Evolutionary conservation across 23 tunicate genomes (phyloP).

Genomic region (Oikopleura albicans): DNA sequence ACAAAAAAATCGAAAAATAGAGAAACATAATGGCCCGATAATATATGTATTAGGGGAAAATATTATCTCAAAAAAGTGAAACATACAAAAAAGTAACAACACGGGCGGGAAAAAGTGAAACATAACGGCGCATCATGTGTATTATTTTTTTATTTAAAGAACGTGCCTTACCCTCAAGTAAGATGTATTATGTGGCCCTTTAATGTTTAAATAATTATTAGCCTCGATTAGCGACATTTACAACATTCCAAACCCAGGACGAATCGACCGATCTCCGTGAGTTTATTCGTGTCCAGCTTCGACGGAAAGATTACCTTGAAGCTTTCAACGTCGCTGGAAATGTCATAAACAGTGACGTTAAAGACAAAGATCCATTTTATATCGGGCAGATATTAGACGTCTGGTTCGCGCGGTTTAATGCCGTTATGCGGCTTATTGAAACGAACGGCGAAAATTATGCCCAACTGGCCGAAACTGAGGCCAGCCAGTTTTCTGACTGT

Average conservation of each 20-base stretch:
- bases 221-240: neutral
- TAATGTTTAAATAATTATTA: no score
- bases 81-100: no score
- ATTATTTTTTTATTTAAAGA: no score
- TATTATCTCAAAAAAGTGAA: no score
- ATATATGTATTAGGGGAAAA: no score
- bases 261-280: neutral
- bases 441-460: neutral
- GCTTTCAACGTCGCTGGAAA: neutral
- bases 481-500: neutral
- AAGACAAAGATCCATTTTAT: neutral
- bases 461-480: constrained; percentile 2
- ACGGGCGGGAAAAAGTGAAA: no score
- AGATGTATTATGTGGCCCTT: no score
- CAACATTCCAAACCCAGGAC: neutral
- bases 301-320: neutral
- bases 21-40: no score
- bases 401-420: neutral
- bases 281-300: neutral
- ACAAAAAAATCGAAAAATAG: no score
- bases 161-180: no score
- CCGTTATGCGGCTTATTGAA: neutral
- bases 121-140: no score
- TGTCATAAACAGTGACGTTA: neutral
- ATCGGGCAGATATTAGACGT: neutral